Percentiles rank a stretch among this genome's conserved stretches.
Conservation (phyloP, 1,140 invertebrate species). For the Cyrtorhinus lividipennis region DNA sequence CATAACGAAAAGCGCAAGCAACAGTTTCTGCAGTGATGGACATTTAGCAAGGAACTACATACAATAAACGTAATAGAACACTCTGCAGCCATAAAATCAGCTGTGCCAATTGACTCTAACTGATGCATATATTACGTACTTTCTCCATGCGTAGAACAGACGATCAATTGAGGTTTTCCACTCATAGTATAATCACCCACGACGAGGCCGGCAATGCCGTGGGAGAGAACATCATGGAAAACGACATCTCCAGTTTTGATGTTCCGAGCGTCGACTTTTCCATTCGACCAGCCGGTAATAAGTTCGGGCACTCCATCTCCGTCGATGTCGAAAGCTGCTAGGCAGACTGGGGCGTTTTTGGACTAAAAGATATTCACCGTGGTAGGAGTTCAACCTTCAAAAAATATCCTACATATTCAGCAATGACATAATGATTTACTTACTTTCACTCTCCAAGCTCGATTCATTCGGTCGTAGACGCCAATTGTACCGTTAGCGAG, state of each 20-base stretch:
- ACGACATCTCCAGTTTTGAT: slow-evolving; percentile 68
- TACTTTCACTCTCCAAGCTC: slow-evolving; percentile 89
- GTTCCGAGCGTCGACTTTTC: slow-evolving; percentile 76
- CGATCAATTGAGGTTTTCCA: slow-evolving; percentile 68
- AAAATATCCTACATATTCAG: no score
- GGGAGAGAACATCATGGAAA: slow-evolving; percentile 60
- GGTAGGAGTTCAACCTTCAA: no score
- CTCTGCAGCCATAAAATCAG: background rate
- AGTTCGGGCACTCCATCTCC: slow-evolving; percentile 61
- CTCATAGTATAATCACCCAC: slow-evolving; percentile 68
- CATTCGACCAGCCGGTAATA: slow-evolving; percentile 84
- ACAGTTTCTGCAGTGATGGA: no score
- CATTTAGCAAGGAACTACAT: no score
- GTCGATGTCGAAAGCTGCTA: slow-evolving; percentile 56
- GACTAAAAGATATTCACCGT: slow-evolving; percentile 45
- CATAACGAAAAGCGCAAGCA: no score
- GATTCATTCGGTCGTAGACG: slow-evolving; percentile 70
- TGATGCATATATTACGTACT: no score
- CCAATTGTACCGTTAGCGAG: slow-evolving; percentile 86
- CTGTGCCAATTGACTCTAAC: background rate
- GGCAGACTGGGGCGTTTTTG: slow-evolving; percentile 56
- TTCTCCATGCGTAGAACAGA: slow-evolving; percentile 72
- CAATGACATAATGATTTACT: background rate
- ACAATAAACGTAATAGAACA: slow-evolving; percentile 5
- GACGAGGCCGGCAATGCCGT: slow-evolving; percentile 64